These are phyloP conservation scores for Pocillopora grandis DNA, from an alignment of 92 coral and sea anemone species.

Conservation along the genomic window DNA sequence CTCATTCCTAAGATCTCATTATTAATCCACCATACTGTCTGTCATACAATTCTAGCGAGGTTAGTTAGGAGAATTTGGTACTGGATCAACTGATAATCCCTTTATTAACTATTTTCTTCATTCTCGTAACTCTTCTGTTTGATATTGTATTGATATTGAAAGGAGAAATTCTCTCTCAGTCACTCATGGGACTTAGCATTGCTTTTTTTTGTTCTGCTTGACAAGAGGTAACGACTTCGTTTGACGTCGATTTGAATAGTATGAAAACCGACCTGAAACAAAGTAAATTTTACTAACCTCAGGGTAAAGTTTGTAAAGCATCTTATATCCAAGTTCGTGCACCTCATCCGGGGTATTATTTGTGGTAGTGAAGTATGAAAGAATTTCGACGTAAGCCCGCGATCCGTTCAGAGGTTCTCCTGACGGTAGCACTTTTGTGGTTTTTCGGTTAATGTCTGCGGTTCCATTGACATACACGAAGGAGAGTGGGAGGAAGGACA, in stretches of 20 bases:
- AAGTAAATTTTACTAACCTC: conserved; percentile 45
- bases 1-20: too few relatives aligned
- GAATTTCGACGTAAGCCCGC: conserved; percentile 60
- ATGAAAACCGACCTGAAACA: neutral
- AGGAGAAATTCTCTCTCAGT: too few relatives aligned
- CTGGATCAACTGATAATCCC: too few relatives aligned
- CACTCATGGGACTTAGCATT: too few relatives aligned
- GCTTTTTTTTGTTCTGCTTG: too few relatives aligned
- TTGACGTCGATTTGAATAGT: neutral
- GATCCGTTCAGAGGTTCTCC: conserved; percentile 81
- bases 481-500: conserved; percentile 75
- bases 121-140: too few relatives aligned
- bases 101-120: too few relatives aligned
- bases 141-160: too few relatives aligned
- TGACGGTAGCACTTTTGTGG: conserved; percentile 70
- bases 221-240: too few relatives aligned
- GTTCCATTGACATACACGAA: conserved; percentile 78
- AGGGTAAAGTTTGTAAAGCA: conserved; percentile 71
- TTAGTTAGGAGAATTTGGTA: too few relatives aligned
- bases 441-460: conserved; percentile 46
- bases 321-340: conserved; percentile 68
- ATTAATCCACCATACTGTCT: too few relatives aligned
- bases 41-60: too few relatives aligned
- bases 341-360: conserved; percentile 73
- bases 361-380: conserved; percentile 86